Evolutionary conservation across 1,140 invertebrate species (phyloP), one percentile per base, ranked within the genome.

Genomic region (Chrysoperla carnea): DNA sequence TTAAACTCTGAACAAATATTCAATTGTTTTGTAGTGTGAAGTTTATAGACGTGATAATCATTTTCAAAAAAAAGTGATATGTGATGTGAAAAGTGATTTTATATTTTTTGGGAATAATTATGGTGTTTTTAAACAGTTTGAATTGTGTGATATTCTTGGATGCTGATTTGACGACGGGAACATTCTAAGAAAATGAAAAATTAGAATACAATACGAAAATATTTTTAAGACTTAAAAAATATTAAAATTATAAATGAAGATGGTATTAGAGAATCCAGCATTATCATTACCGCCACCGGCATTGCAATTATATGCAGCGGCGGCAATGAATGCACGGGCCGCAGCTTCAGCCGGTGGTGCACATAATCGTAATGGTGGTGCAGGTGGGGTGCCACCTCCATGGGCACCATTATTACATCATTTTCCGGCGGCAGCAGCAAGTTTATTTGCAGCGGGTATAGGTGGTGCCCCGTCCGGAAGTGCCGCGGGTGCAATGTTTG

Each of bases 201-300:
- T 23, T 23, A 23, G 5, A 23, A 23, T 23, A 3, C 2, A 23
- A 23, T 3, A n/a, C 2, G 5, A 23, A 23, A 23, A 3, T 23
- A 5, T 23, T 3, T 23, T 3, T 23, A 2, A 23, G 17, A 23
- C 17, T 33, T 2, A 12, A 33, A 33, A 11, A 33, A 33, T 31
- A 11, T 33, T 2, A 2, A 33, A 33, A 12, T 11, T 11, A 31
- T 33, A 27, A 42, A 49, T 51, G 37, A 54, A 48, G 23, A 61
- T 61, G 59, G 57, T 59, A 36, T 43, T 61, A 36, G 59, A 61
- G 6, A 33, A 33, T 33, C 31, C 31, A 11, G 17, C 17, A 23
- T 51, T 57, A 52, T 56, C 57, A 45, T 55, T 61, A 7, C 45
- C 59, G 38, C 59, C 59, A 48, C 58, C 58, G 36, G 57, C 59